Evolutionary conservation across 2,888 invertebrate species (phyloP).

Genomic region (Onthophagus sagittarius): DNA sequence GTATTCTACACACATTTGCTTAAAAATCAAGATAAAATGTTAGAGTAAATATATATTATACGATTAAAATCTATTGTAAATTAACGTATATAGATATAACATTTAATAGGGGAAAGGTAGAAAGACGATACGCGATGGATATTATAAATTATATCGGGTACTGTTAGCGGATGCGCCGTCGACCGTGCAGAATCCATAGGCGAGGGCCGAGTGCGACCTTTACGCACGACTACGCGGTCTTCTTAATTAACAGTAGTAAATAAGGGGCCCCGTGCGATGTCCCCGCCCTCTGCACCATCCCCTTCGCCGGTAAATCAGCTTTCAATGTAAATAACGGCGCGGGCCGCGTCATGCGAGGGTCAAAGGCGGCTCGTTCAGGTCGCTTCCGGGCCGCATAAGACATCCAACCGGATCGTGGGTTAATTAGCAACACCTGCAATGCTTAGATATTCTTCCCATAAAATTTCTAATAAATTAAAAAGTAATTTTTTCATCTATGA

Average conservation of each 20-base stretch:
- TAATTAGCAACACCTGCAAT: slow-evolving; percentile 7
- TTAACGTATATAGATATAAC: too few relatives aligned
- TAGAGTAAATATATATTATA: too few relatives aligned
- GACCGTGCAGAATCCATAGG: slow-evolving; percentile 1
- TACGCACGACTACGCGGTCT: slow-evolving; percentile 8
- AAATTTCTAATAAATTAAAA: too few relatives aligned
- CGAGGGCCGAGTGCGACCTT: slow-evolving; percentile 1
- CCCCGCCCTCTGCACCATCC: slow-evolving; percentile 2
- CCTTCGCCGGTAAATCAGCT: slow-evolving; percentile 9
- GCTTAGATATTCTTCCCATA: neutral
- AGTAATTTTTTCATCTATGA: too few relatives aligned
- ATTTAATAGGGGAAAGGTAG: neutral
- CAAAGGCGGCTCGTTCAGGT: slow-evolving; percentile 5
- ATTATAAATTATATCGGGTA: neutral
- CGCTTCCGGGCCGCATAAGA: slow-evolving; percentile 3
- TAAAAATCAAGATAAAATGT: too few relatives aligned
- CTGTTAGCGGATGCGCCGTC: neutral
- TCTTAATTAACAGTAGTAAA: slow-evolving; percentile 12
- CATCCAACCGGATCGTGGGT: neutral
- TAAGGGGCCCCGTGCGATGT: slow-evolving; percentile 5
- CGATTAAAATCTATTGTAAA: too few relatives aligned
- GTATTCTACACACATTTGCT: too few relatives aligned
- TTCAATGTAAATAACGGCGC: slow-evolving; percentile 9
- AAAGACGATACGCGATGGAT: neutral
- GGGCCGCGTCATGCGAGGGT: slow-evolving; percentile 8